Evolutionary conservation across 2,888 invertebrate species (phyloP).

Genomic region (Odontomyia ornata): DNA sequence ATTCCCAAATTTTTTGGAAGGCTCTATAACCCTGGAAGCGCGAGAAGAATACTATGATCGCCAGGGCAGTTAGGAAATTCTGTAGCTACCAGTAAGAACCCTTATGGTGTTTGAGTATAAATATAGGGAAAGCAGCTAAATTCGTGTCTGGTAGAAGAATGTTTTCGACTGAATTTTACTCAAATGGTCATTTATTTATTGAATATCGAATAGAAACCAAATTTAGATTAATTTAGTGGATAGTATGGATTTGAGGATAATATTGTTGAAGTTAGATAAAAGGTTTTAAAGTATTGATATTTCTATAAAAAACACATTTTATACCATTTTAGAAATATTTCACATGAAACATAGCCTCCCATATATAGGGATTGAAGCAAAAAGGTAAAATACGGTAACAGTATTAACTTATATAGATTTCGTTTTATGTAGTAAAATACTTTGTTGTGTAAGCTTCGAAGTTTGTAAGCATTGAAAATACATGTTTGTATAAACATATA

Average conservation of each 20-base stretch:
- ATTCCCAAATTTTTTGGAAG: constrained; percentile 83
- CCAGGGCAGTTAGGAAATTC: constrained; percentile 94
- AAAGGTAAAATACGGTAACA: constrained; percentile 38
- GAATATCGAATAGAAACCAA: constrained; percentile 43
- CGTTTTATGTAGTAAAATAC: constrained; percentile 13
- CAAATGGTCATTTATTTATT: constrained; percentile 34
- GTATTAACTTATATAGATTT: constrained; percentile 36
- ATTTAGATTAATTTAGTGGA: constrained; percentile 9
- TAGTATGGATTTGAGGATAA: constrained; percentile 29
- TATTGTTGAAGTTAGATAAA: constrained; percentile 34
- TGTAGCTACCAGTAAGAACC: constrained; percentile 93
- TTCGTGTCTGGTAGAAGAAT: neutral
- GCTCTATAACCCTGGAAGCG: constrained; percentile 85
- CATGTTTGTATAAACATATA: neutral
- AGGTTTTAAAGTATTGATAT: constrained; percentile 36
- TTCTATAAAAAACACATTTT: constrained; percentile 33
- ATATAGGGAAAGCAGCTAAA: neutral
- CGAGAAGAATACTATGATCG: constrained; percentile 89
- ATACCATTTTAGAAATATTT: constrained; percentile 34
- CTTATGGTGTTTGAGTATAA: constrained; percentile 94
- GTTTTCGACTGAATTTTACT: neutral
- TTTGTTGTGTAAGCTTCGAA: constrained; percentile 15
- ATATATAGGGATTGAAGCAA: neutral
- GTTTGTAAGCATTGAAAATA: neutral
- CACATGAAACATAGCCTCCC: constrained; percentile 11